Evolutionary conservation across 2,888 invertebrate genomes (phyloP), one percentile per base, ranked within the genome.

Genomic region (Exocentrus adspersus): DNA sequence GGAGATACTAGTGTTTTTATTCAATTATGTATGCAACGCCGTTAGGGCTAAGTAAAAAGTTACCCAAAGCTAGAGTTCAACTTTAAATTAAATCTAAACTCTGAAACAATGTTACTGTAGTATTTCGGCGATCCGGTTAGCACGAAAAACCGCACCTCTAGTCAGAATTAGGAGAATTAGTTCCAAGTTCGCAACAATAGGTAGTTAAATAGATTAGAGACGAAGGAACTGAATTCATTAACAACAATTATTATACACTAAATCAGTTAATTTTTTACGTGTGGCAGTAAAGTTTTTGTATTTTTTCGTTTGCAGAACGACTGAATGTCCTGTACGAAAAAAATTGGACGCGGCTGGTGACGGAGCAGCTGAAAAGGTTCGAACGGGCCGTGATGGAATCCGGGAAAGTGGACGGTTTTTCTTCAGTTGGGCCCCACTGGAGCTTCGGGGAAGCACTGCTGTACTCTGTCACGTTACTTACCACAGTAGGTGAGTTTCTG

Each of bases 381-480:
- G 94, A 95, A 82, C 86, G 88, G 2, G 89, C 90, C 5, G 91
- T 95, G 69, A 90, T 93, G 64, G 89, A 90, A 2, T 92, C 92
- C 0, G 91, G 92, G 50, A 87, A 89, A 68, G 68, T 75, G 45
- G 87, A 87, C 70, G 77, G 70, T 16, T 62, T 68, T 53, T 69
- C 71, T 58, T 45, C 65, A 17, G 52, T 66, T 37, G 16, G 85
- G 72, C 83, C 85, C 52, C 88, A 90, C 75, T 94, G 94, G 94
- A 91, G 91, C 0, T 93, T 94, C 81, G 91, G 92, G 20, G 92
- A 93, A 68, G 91, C 94, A 1, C 82, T 95, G 17, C 87, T 95
- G 50, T 95, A 94, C 81, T 93, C 93, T 72, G 89, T 95, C 76
- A 94, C 94, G 42, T 88, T 94, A 75, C 92, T 94, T 79, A 95